Conservation (phyloP, 2,888 invertebrate species). For the Zygogramma bicolorata region DNA sequence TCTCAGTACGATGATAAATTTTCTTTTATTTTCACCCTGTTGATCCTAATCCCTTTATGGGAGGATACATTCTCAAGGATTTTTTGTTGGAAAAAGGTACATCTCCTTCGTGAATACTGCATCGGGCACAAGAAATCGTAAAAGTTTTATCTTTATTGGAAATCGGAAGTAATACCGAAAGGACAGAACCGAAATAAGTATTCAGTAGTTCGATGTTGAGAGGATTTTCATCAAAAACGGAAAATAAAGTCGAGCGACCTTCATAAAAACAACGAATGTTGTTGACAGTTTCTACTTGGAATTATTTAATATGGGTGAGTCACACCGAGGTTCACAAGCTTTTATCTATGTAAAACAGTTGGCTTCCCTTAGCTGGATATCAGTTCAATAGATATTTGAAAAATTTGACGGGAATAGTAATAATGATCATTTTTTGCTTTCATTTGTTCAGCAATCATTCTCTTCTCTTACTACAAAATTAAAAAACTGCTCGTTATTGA, state of each 20-base stretch:
- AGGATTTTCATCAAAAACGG: not conserved
- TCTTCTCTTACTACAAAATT: too few species aligned
- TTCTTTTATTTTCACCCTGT: not conserved
- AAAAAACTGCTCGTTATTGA: too few species aligned
- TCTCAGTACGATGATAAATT: not conserved
- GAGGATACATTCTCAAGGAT: not conserved
- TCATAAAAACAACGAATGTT: not conserved
- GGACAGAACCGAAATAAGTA: not conserved
- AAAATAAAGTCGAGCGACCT: not conserved
- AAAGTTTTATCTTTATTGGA: slow-evolving; percentile 7
- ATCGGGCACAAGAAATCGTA: not conserved
- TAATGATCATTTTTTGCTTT: too few species aligned
- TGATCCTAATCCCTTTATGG: not conserved
- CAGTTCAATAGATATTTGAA: too few species aligned
- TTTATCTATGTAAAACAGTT: too few species aligned
- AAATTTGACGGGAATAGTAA: too few species aligned
- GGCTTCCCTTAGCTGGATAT: too few species aligned
- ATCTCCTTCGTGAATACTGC: not conserved
- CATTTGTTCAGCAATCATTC: too few species aligned
- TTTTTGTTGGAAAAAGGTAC: not conserved
- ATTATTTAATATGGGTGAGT: not conserved
- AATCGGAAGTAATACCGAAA: not conserved
- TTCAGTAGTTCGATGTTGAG: not conserved
- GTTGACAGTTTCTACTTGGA: not conserved
- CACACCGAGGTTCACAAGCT: too few species aligned